A percentile compares a stretch with the other conserved stretches of the same genome.
phyloP scores from a whole-genome alignment of 2,113 vertebrate genomes.

The Erythrocercus mccallii region DNA sequence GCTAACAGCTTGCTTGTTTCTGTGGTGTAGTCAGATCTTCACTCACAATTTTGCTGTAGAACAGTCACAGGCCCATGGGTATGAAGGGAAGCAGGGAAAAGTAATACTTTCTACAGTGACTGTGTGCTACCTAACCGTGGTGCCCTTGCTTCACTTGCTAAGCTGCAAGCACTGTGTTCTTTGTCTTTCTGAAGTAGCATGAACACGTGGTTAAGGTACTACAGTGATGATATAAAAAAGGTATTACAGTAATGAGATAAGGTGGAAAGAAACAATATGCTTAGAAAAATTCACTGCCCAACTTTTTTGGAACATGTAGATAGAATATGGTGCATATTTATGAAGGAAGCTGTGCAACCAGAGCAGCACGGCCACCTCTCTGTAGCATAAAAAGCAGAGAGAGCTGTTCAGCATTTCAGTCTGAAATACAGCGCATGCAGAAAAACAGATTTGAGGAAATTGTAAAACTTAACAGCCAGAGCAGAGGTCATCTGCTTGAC shows the following conservation, averaged over 20 bases:
- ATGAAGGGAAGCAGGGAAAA: neutral
- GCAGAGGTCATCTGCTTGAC: neutral
- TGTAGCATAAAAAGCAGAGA: neutral
- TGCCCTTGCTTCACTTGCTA: constrained; percentile 2
- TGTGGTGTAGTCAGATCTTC: neutral
- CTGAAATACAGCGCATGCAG: neutral
- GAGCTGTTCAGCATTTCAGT: neutral
- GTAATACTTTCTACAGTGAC: neutral
- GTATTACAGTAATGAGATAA: neutral
- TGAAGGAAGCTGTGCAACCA: neutral
- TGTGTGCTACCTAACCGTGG: neutral
- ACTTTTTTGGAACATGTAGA: neutral
- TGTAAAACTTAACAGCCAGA: neutral
- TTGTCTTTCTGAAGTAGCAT: neutral
- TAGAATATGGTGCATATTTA: neutral
- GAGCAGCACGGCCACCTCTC: neutral
- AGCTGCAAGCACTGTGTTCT: neutral
- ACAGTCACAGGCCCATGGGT: neutral
- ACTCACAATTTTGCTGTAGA: neutral
- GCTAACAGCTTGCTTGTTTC: neutral
- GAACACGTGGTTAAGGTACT: neutral
- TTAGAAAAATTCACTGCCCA: neutral
- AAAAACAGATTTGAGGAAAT: neutral
- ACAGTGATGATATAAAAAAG: neutral
- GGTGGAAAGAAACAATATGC: neutral